Percentiles rank a stretch among this genome's conserved stretches.
phyloP scores from a whole-genome alignment of 2,113 vertebrate genomes.

The Pomatostomus ruficeps region DNA sequence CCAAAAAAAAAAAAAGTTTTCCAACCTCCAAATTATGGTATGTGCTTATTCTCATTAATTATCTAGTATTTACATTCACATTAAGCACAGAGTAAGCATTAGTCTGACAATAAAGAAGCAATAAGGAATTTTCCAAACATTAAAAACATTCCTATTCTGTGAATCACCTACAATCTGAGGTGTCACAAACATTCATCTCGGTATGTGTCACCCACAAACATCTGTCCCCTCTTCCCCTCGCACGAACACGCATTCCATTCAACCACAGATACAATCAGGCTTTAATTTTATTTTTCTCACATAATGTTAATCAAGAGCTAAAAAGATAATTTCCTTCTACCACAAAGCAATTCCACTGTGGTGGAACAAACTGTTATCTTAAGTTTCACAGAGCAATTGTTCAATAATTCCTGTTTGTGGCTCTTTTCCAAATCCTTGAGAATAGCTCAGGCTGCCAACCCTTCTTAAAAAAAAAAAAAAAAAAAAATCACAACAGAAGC shows the following conservation, averaged over 20 bases:
- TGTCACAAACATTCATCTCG: not conserved
- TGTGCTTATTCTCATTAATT: not conserved
- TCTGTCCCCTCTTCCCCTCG: constrained; percentile 38
- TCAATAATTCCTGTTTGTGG: constrained; percentile 91
- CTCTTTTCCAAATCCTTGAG: constrained; percentile 80
- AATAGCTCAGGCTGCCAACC: constrained; percentile 72
- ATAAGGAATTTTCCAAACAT: constrained; percentile 24
- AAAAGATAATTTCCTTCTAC: constrained; percentile 82
- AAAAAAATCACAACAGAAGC: constrained; percentile 56
- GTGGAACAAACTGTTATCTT: constrained; percentile 93
- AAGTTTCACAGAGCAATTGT: constrained; percentile 89
- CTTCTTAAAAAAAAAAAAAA: constrained; percentile 22
- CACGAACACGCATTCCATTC: constrained; percentile 45
- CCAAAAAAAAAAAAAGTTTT: not conserved
- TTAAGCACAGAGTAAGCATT: not conserved
- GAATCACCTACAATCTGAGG: constrained; percentile 19
- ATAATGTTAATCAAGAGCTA: constrained; percentile 78
- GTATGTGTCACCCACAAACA: constrained; percentile 22
- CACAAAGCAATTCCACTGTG: constrained; percentile 85
- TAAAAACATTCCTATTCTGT: constrained; percentile 8
- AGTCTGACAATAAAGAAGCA: not conserved
- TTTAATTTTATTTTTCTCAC: constrained; percentile 79
- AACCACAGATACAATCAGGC: constrained; percentile 63
- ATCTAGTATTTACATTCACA: not conserved
- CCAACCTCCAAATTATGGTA: not conserved